Conservation (phyloP, 2,113 vertebrate species). For the Pundamilia nyererei region DNA sequence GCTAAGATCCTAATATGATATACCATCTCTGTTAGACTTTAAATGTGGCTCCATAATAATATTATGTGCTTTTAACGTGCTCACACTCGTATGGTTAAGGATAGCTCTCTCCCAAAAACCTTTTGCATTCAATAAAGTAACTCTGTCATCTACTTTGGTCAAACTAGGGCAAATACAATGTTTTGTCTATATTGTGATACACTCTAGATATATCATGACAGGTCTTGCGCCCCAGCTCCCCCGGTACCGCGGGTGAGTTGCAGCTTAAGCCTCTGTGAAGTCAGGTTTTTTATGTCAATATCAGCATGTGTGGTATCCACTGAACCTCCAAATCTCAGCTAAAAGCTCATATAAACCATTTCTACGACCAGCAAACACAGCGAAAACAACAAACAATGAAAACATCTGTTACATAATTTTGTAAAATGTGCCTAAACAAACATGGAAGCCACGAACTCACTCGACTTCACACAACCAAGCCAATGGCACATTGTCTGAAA, state of each 20-base stretch:
- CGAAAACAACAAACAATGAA: background rate
- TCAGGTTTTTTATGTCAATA: background rate
- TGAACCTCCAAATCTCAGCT: background rate
- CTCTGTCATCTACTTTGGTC: background rate
- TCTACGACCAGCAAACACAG: background rate
- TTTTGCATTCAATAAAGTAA: background rate
- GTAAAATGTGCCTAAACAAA: background rate
- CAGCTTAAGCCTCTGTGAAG: background rate
- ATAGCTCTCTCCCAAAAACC: background rate
- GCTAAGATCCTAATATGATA: background rate
- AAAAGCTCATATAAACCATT: background rate
- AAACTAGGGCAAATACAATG: background rate
- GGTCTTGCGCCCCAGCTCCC: rapidly evolving
- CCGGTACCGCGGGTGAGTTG: background rate
- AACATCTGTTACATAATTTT: background rate
- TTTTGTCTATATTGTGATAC: background rate
- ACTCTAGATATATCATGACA: rapidly evolving
- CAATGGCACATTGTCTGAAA: rapidly evolving
- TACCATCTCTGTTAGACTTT: background rate
- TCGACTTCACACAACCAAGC: rapidly evolving
- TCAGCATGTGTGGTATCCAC: background rate
- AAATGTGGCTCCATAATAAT: rapidly evolving
- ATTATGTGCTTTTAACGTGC: background rate
- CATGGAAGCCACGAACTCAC: rapidly evolving
- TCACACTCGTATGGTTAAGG: background rate